phyloP scores from a whole-genome alignment of 1,140 invertebrate species.

The Scaptomyza graminum region DNA sequence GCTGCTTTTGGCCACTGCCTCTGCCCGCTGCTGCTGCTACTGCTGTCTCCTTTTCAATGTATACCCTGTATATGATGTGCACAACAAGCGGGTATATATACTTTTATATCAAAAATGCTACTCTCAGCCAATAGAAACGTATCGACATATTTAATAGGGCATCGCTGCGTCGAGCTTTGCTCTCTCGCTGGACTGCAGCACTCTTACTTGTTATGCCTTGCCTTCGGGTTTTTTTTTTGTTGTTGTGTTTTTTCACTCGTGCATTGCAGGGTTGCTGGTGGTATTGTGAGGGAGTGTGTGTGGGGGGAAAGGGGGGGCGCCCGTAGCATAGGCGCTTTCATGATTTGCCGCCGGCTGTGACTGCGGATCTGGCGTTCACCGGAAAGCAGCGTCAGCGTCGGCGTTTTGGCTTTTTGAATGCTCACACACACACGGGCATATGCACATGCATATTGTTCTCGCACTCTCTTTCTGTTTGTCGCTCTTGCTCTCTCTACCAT shows the following conservation, averaged over 20 bases:
- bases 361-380: conserved; percentile 57
- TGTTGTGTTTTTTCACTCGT: conserved; percentile 22
- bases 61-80: not conserved
- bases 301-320: conserved; percentile 4
- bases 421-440: conserved; percentile 5
- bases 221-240: conserved; percentile 41
- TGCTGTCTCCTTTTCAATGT: conserved; percentile 1
- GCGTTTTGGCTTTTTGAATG: conserved; percentile 54
- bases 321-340: conserved; percentile 59
- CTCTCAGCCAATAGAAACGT: too few species aligned
- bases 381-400: conserved; percentile 61
- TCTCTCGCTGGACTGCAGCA: not conserved
- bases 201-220: conserved; percentile 25
- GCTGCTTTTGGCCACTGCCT: conserved; percentile 39
- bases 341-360: conserved; percentile 74
- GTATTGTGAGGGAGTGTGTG: not conserved
- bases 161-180: not conserved
- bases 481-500: not conserved
- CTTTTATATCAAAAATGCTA: too few species aligned
- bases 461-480: not conserved
- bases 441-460: conserved; percentile 1
- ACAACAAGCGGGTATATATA: not conserved
- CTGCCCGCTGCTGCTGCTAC: conserved; percentile 12
- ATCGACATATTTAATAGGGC: too few species aligned
- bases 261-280: conserved; percentile 29